phyloP scores from a whole-genome alignment of 2,888 invertebrate genomes.

The Andricus quercusramuli region DNA sequence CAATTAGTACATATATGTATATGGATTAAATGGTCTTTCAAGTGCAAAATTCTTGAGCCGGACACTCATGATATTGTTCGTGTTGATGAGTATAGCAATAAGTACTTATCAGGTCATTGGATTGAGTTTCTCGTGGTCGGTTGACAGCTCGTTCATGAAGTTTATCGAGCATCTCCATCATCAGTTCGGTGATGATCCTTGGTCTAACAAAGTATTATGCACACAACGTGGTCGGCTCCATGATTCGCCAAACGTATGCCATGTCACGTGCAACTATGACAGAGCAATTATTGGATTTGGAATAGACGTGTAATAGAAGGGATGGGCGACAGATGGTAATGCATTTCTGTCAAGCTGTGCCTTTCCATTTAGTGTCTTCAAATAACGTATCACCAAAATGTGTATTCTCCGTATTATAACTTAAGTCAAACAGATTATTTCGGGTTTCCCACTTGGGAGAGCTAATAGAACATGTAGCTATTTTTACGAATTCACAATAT shows the following conservation, averaged over 20 bases:
- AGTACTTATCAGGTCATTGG: not conserved
- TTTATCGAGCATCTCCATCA: slow-evolving; percentile 25
- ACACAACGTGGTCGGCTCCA: slow-evolving; percentile 44
- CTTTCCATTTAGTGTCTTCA: slow-evolving; percentile 9
- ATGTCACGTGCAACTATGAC: slow-evolving; percentile 48
- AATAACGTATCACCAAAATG: not conserved
- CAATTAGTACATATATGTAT: not conserved
- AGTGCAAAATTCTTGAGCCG: not conserved
- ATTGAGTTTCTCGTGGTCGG: not conserved
- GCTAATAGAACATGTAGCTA: not conserved
- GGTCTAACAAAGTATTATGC: slow-evolving; percentile 36
- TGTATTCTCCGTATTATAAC: not conserved
- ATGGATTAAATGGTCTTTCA: not conserved
- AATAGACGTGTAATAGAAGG: slow-evolving; percentile 28
- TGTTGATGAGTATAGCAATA: not conserved
- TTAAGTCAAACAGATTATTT: not conserved
- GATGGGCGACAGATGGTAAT: slow-evolving; percentile 24
- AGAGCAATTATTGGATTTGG: slow-evolving; percentile 49
- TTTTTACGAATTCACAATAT: not conserved
- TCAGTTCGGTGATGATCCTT: slow-evolving; percentile 25
- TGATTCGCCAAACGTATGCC: slow-evolving; percentile 48
- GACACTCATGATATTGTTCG: slow-evolving; percentile 6
- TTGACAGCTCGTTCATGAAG: slow-evolving; percentile 19
- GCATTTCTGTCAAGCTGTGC: slow-evolving; percentile 38
- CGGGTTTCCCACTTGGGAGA: not conserved